Evolutionary conservation across 2,113 vertebrate genomes (phyloP), one percentile per base, ranked within the genome.

Genomic region (Rhinogobius similis): DNA sequence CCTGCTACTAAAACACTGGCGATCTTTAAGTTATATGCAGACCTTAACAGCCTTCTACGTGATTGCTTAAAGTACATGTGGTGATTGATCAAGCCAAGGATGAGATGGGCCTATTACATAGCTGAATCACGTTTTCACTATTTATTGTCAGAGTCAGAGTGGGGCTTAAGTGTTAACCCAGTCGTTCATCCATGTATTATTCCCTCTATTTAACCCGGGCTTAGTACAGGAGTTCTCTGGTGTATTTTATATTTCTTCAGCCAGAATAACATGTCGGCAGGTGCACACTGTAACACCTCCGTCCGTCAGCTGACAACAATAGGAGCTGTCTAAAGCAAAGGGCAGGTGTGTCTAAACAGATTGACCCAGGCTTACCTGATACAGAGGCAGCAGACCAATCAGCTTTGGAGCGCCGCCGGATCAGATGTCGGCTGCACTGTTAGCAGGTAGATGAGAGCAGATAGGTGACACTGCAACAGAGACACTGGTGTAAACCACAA

Each of bases 331-430:
- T 68, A 82, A 84, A 89, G 88, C 86, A 89, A 88, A 88, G 81
- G 82, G 72, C 77, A 89, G 84, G 78, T 76, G 82, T 86, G 77
- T 84, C 84, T 72, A 86, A 84, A 88, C 83, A 88, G 82, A 89
- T 89, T 88, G 68, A 77, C 82, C 52, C n/a, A 11, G 69, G 72
- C 53, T 83, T 81, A 88, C 63, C 79, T 82, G 90, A 85, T 85
- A 81, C 63, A 23, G 43, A 63, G 77, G 75, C 69, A 16, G 50
- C 5, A n/a, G 76, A 67, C 70, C 78, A 79, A 82, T 82, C 76
- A 86, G 77, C 80, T 81, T 65, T 74, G 66, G 23, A 75, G 66
- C 56, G 12, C 48, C 38, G 73, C 52, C 16, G 20, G 86, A 86
- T 91, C 82, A 73, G 68, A 61, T 91, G 84, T 77, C 85, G 61